A percentile compares a stretch with the other conserved stretches of the same genome.
phyloP scores from a whole-genome alignment of 1,140 invertebrate species.

The Mercenaria mercenaria region DNA sequence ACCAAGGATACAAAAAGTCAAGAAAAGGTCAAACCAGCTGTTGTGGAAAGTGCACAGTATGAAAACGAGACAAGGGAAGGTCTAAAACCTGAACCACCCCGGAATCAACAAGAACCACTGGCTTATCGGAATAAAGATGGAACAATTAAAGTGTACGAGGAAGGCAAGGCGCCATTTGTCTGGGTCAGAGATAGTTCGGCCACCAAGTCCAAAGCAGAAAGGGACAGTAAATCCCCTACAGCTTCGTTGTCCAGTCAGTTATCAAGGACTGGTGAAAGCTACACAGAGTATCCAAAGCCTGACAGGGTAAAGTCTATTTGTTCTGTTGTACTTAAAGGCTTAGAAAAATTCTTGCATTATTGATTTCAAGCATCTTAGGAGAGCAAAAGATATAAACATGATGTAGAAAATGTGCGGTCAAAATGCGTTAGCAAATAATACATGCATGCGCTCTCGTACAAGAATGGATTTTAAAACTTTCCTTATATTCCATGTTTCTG shows the following conservation, averaged over 20 bases:
- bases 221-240: background rate
- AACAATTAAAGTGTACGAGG: conserved; percentile 17
- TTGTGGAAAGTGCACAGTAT: background rate
- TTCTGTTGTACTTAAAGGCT: background rate
- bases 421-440: no score
- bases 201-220: background rate
- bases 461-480: no score
- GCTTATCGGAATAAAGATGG: conserved; percentile 30
- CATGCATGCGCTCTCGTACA: no score
- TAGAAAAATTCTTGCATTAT: no score
- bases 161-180: conserved; percentile 22
- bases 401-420: no score
- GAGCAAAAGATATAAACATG: no score
- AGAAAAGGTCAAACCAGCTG: no score
- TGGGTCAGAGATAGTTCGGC: background rate
- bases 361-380: no score
- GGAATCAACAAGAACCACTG: background rate
- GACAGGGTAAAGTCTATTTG: background rate
- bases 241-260: background rate
- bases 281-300: background rate
- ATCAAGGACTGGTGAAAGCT: background rate
- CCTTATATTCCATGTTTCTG: no score
- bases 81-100: background rate
- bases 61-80: background rate
- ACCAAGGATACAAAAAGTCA: no score